A percentile compares a stretch with the other conserved stretches of the same genome.
Conservation (phyloP, 2,888 invertebrate species). For the Hololepta plana region DNA sequence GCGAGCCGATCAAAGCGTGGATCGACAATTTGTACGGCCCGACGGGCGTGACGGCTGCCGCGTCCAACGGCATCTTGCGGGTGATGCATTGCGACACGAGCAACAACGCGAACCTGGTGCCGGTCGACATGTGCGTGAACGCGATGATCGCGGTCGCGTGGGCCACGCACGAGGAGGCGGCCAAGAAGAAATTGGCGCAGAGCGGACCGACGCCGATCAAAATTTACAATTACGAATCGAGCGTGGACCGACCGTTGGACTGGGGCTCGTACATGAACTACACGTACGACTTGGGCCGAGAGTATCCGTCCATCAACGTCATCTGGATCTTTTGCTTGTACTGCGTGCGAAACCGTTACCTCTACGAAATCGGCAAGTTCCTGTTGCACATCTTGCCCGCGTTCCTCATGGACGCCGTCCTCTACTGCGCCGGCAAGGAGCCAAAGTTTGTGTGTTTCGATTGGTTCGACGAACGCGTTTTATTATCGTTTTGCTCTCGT, state of each 20-base stretch:
- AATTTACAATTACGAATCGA: conserved; percentile 81
- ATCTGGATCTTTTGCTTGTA: conserved; percentile 54
- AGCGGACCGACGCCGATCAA: no score
- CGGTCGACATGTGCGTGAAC: conserved; percentile 68
- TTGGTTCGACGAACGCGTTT: conserved; percentile 1
- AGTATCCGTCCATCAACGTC: conserved; percentile 41
- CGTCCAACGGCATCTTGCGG: conserved; percentile 58
- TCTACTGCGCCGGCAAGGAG: conserved; percentile 36
- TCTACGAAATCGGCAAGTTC: conserved; percentile 40
- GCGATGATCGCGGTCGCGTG: conserved; percentile 63
- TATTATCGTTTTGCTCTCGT: conserved; percentile 9
- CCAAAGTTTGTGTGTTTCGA: conserved; percentile 35
- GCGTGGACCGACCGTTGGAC: conserved; percentile 61
- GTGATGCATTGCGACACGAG: conserved; percentile 52
- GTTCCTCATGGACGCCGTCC: conserved; percentile 35
- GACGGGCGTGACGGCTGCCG: conserved; percentile 54
- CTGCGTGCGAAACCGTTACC: conserved; percentile 36
- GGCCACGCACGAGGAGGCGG: no score
- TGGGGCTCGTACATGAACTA: conserved; percentile 52
- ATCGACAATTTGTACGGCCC: conserved; percentile 85
- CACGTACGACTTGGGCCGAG: conserved; percentile 34
- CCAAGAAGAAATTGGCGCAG: no score
- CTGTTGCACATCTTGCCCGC: conserved; percentile 52
- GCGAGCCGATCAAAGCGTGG: conserved; percentile 67
- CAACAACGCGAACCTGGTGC: conserved; percentile 55